These are phyloP conservation scores for Xylota sylvarum DNA, from an alignment of 2,888 invertebrate genomes.

Conservation along the genomic window DNA sequence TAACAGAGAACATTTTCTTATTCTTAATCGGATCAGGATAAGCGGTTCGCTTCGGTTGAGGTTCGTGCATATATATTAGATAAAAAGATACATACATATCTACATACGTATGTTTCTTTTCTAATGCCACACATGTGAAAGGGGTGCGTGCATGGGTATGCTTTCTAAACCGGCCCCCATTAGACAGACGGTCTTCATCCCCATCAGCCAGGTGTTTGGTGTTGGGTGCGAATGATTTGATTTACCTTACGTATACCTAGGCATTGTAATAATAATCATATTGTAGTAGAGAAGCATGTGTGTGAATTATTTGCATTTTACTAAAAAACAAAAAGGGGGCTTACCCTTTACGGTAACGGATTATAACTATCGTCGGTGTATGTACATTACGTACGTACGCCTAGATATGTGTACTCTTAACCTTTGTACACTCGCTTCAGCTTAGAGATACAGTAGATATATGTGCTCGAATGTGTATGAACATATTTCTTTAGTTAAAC, in stretches of 20 bases:
- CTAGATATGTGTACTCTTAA: background rate
- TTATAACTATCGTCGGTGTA: conserved; percentile 23
- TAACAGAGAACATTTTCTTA: conserved; percentile 61
- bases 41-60: conserved; percentile 67
- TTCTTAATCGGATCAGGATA: conserved; percentile 79
- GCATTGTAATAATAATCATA: conserved; percentile 42
- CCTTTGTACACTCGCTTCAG: conserved; percentile 26
- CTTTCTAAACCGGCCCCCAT: background rate
- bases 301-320: conserved; percentile 63
- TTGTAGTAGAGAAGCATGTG: conserved; percentile 33
- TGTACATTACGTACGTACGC: background rate
- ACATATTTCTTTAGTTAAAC: conserved; percentile 51
- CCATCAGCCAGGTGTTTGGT: conserved; percentile 28
- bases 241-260: conserved; percentile 28
- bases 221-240: conserved; percentile 60
- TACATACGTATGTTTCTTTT: conserved; percentile 6
- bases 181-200: background rate
- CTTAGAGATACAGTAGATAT: conserved; percentile 4
- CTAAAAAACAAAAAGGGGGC: conserved; percentile 24
- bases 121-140: conserved; percentile 29
- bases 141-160: conserved; percentile 40
- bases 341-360: conserved; percentile 42
- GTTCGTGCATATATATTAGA: conserved; percentile 44
- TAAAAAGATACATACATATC: conserved; percentile 33
- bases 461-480: conserved; percentile 4